Conservation (phyloP, 2,888 invertebrate genomes). For the Heliconius ismenius region DNA sequence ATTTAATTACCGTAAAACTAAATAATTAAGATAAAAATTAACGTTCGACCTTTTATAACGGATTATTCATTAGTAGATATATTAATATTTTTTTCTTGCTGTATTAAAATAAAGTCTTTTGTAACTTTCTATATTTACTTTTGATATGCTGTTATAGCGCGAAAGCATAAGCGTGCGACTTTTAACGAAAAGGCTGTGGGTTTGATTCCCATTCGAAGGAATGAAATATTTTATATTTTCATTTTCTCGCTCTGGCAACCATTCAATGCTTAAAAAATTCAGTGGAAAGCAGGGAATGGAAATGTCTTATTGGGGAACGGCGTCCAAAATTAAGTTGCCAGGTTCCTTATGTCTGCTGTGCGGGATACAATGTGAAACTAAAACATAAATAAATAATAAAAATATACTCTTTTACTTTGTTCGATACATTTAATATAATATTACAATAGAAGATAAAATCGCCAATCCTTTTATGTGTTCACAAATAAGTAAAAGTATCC, state of each 20-base stretch:
- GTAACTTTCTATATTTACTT: too few relatives aligned
- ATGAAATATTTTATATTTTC: too few relatives aligned
- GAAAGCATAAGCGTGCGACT: neutral
- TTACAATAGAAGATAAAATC: slow-evolving; percentile 7
- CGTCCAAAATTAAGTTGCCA: too few relatives aligned
- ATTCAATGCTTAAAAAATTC: too few relatives aligned
- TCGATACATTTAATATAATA: neutral
- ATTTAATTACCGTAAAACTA: slow-evolving; percentile 19
- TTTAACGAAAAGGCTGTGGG: neutral
- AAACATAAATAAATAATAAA: neutral
- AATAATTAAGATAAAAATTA: slow-evolving; percentile 26
- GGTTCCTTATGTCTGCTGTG: too few relatives aligned
- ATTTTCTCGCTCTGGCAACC: too few relatives aligned
- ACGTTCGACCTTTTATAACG: slow-evolving; percentile 9
- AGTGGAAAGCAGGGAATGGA: too few relatives aligned
- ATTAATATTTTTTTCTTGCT: neutral
- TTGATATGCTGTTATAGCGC: too few relatives aligned
- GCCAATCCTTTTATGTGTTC: neutral
- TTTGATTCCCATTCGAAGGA: neutral
- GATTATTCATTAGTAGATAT: slow-evolving; percentile 5
- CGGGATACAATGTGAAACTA: neutral
- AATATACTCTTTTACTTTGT: neutral
- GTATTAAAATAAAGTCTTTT: neutral
- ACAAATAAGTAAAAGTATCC: slow-evolving; percentile 1
- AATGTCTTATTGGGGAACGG: too few relatives aligned